Conservation (phyloP, 2,797 vertebrate genomes). For the Sebastes matsubarae region DNA sequence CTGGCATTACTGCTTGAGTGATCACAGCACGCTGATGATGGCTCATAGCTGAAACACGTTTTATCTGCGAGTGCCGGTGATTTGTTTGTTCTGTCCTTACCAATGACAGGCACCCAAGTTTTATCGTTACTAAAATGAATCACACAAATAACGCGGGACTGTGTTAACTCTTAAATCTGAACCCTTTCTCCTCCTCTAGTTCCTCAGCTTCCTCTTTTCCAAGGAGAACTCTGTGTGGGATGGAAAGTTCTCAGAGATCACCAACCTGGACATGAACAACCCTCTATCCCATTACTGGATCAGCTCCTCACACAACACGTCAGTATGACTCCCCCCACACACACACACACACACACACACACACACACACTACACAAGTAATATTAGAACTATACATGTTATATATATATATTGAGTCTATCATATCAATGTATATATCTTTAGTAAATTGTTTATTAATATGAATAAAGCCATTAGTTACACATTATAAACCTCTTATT, state of each 20-base stretch:
- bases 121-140: not conserved
- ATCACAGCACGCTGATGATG: too few species aligned
- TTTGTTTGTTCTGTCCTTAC: too few species aligned
- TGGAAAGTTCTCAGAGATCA: slow-evolving; percentile 87
- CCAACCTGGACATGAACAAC: slow-evolving; percentile 93
- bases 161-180: not conserved
- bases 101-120: not conserved
- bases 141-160: not conserved
- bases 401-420: not conserved
- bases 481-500: not conserved
- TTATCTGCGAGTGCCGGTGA: too few species aligned
- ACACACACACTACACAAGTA: not conserved
- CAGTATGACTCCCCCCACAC: slow-evolving; percentile 64
- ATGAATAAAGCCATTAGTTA: not conserved
- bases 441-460: not conserved
- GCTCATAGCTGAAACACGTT: too few species aligned
- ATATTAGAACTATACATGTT: too few species aligned
- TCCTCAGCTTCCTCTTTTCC: slow-evolving; percentile 95
- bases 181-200: slow-evolving; percentile 75
- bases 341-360: not conserved
- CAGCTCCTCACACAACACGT: slow-evolving; percentile 99
- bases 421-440: not conserved
- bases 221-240: slow-evolving; percentile 98
- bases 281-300: slow-evolving; percentile 98
- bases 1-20: too few species aligned